Base-by-base conservation (phyloP, 2,888 invertebrate genomes). In the Eupithecia abbreviata region DNA sequence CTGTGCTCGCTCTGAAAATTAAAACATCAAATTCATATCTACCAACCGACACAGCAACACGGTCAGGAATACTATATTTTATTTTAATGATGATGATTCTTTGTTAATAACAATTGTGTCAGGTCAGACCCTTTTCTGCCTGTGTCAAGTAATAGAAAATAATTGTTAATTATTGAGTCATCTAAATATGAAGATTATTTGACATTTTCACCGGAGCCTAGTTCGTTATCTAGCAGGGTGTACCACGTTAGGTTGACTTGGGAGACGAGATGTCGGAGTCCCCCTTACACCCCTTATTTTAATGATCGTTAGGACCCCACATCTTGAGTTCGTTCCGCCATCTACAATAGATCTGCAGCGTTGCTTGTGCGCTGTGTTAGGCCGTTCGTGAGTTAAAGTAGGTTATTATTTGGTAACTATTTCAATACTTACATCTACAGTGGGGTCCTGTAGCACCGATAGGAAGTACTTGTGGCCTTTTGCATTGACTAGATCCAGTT, bases 401-500 rank as follows among this genome's bases (percentile, higher is more conserved):
- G n/a, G 6, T 15, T 51, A 51, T 51, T 51, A 51, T n/a, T 51
- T 51, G 4, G 15, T 15, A 1, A n/a, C 5, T 15, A 51, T 51
- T 51, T 51, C 9, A 66, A 13, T 45, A 96, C 96, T 96, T 92
- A 98, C 98, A 81, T 97, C 96, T 83, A 99, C 97, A 1, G 97
- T 94, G 15, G 96, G 96, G 89, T 99, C 99, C 89, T 98, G 98
- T 18, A 99, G 96, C 70, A 99, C 97, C 1, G 97, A 96, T 67
- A 99, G 94, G 91, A 99, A 99, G 92, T 99, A 99, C 90, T 98
- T 98, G 92, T 99, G 98, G 13, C 98, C 98, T 87, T 97, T 97
- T 81, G 99, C 99, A 84, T 99, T 97, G 41, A 99, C 98, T 84
- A 99, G 95, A 91, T 99, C 99, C 77, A 97, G 97, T 94, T 99